phyloP scores from a whole-genome alignment of 2,113 vertebrate genomes.

The Taxidea taxus region DNA sequence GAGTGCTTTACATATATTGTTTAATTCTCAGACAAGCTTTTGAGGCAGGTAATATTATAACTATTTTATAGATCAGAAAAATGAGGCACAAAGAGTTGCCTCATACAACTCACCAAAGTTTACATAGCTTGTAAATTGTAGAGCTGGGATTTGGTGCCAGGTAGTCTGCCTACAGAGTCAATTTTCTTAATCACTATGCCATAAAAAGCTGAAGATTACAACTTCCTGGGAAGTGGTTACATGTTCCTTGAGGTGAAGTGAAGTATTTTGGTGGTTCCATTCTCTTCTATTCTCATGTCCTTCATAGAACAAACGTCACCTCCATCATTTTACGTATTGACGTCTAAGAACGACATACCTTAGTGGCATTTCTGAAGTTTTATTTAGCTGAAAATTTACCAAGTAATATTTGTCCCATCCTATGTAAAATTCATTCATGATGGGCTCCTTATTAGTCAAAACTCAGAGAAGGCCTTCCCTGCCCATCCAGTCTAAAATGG shows the following conservation, averaged over 20 bases:
- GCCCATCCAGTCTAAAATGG: neutral
- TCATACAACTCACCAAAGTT: neutral
- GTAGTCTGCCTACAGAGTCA: neutral
- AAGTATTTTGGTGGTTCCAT: neutral
- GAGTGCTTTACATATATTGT: neutral
- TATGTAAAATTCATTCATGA: neutral
- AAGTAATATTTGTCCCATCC: neutral
- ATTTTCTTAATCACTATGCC: neutral
- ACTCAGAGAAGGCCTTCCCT: neutral
- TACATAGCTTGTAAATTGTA: neutral
- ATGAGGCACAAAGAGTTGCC: neutral
- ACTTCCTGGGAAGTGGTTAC: neutral
- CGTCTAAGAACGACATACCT: neutral
- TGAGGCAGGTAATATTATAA: neutral
- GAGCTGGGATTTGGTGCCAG: neutral
- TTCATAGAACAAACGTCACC: neutral
- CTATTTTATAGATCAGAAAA: neutral
- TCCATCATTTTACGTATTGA: neutral
- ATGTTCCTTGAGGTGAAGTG: neutral
- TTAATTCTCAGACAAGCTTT: conserved; percentile 5
- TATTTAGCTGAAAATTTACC: conserved; percentile 20
- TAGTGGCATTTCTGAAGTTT: conserved; percentile 27
- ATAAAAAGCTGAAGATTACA: neutral
- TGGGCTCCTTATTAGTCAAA: neutral
- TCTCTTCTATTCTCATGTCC: neutral